Percentiles rank a stretch among this genome's conserved stretches.
Conservation (phyloP, 2,797 vertebrate genomes). For the Parauchenoglanis punctatus region DNA sequence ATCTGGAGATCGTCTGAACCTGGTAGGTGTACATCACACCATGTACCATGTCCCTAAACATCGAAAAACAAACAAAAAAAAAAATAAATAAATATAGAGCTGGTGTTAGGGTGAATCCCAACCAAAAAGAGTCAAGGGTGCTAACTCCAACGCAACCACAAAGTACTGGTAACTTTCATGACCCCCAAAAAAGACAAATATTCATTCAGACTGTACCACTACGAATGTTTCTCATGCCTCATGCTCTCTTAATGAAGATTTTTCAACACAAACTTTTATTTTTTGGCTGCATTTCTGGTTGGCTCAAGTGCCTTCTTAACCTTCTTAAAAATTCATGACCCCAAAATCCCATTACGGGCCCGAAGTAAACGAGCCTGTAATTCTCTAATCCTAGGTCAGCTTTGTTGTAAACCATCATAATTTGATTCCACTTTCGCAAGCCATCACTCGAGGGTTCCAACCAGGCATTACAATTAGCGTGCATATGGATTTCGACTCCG, state of each 20-base stretch:
- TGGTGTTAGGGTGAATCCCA: neutral
- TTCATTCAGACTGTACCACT: conserved; percentile 1
- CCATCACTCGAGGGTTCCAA: conserved; percentile 24
- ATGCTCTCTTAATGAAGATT: neutral
- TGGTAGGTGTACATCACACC: conserved; percentile 83
- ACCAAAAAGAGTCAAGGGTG: neutral
- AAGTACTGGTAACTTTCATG: neutral
- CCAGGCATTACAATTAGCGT: conserved; percentile 22
- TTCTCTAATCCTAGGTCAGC: conserved; percentile 37
- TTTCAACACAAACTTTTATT: conserved; percentile 8
- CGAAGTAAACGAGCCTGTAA: conserved; percentile 31
- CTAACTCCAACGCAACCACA: neutral
- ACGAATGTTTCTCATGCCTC: neutral
- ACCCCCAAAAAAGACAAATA: neutral
- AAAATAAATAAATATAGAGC: neutral
- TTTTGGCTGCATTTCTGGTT: conserved; percentile 13
- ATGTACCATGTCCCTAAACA: conserved; percentile 79
- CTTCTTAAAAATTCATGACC: conserved; percentile 30
- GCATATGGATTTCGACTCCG: conserved; percentile 37
- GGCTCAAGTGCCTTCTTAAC: conserved; percentile 17
- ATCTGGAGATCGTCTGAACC: conserved; percentile 81
- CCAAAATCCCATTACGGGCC: conserved; percentile 40
- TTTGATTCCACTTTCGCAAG: conserved; percentile 39
- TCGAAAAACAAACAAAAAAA: conserved; percentile 38
- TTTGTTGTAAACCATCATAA: conserved; percentile 48